Evolutionary conservation across 1,140 invertebrate genomes (phyloP), one percentile per base, ranked within the genome.

Genomic region (Drosophila parabipectinata): DNA sequence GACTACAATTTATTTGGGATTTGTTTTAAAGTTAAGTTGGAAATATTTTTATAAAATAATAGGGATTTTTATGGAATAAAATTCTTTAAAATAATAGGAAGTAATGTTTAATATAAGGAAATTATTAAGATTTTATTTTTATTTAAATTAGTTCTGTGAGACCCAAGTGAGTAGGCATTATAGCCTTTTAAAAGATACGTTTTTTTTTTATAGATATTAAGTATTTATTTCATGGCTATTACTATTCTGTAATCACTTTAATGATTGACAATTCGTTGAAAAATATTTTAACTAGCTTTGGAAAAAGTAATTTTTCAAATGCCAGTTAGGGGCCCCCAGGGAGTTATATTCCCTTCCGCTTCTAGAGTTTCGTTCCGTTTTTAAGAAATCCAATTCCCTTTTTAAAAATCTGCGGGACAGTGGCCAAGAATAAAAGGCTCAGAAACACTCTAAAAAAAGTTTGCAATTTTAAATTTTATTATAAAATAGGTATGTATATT

Each of bases 301-400:
- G 21, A 44, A 45, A 41, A 58, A 37, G 41, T 69, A 44, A 66
- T 72, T 62, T 72, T 45, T 64, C 37, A 32, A 56, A 56, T 45
- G 9, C 55, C 55, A 45, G 26, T 63, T 56, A 44, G 24, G 34
- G 52, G 45, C 72, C 41, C 47, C 55, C 41, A 45, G 48, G 57
- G 48, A 67, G 48, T 24, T 48, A 24, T 30, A 34, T 9, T 52
- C 64, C 50, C 28, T 30, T 58, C 30, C 30, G 14, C 10, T 56
- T 58, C 44, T 52, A 41, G 12, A 15, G 9, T 30, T 44, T n/a
- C 24, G 18, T 59, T 51, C 45, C 34, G 15, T 56, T 62, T 41
- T 50, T 3, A 34, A 21, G 39, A 64, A 8, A 72, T 34, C n/a
- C 56, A 57, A 55, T 57, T 64, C 32, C 45, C 45, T 37, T 69